A percentile compares a stretch with the other conserved stretches of the same genome.
phyloP scores from a whole-genome alignment of 2,888 invertebrate genomes.

The Dicranocentrus wangi region DNA sequence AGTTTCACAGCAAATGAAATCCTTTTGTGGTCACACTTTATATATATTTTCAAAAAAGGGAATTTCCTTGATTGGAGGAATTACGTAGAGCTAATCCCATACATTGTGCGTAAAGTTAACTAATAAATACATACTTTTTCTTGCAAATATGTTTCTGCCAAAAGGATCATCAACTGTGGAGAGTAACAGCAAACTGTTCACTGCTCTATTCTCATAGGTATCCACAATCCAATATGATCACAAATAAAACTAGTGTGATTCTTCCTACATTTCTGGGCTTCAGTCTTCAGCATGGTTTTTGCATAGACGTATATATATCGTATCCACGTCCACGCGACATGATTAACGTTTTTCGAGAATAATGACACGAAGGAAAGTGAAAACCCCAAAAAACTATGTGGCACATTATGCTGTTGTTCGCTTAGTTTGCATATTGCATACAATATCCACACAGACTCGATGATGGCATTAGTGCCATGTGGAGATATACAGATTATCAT shows the following conservation, averaged over 20 bases:
- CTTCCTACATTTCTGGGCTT: no score
- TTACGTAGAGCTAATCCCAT: not conserved
- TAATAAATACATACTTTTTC: not conserved
- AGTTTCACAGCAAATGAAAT: no score
- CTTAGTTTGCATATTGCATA: constrained; percentile 6
- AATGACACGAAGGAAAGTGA: constrained; percentile 29
- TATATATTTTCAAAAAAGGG: constrained; percentile 7
- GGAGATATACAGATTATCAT: not conserved
- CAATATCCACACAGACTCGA: not conserved
- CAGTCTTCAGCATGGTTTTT: not conserved
- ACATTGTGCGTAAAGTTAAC: not conserved
- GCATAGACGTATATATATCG: not conserved
- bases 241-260: no score
- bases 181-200: no score
- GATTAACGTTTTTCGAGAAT: constrained; percentile 20
- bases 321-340: constrained; percentile 12
- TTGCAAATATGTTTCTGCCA: not conserved
- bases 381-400: constrained; percentile 14
- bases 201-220: not conserved
- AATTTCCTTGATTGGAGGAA: not conserved
- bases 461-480: not conserved
- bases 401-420: not conserved
- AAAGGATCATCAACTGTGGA: no score
- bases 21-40: constrained; percentile 3
- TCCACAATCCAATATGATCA: no score